These are phyloP conservation scores for Lagorchestes hirsutus DNA, from an alignment of 2,797 vertebrate species.

Conservation along the genomic window DNA sequence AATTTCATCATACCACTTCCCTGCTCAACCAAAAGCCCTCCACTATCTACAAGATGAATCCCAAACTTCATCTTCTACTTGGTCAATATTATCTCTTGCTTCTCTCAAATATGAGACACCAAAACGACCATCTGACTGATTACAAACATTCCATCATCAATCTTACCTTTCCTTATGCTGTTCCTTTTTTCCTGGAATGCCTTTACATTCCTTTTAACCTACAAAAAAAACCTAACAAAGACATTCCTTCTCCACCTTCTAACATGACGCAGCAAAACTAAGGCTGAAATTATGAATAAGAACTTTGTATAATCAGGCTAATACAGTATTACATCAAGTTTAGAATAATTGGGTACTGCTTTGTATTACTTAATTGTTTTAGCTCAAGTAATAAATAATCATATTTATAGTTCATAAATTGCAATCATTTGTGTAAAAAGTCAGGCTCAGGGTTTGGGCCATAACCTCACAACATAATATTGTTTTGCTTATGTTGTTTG, in stretches of 20 bases:
- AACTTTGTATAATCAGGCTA: neutral
- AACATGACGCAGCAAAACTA: neutral
- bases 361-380: neutral
- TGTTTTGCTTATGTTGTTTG: neutral
- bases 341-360: neutral
- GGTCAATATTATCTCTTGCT: neutral
- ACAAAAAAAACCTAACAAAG: neutral
- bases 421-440: neutral
- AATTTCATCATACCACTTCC: neutral
- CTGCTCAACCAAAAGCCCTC: neutral
- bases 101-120: neutral
- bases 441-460: neutral
- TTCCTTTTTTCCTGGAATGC: neutral
- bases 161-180: neutral
- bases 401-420: neutral
- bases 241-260: neutral
- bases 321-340: neutral
- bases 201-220: neutral
- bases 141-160: neutral
- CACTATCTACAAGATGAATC: neutral
- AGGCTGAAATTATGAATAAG: neutral
- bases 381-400: neutral
- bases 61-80: neutral
- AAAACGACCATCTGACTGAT: neutral
- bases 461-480: neutral